Evolutionary conservation across 2,113 vertebrate species (phyloP).

Genomic region (Potamarius usumacintae): DNA sequence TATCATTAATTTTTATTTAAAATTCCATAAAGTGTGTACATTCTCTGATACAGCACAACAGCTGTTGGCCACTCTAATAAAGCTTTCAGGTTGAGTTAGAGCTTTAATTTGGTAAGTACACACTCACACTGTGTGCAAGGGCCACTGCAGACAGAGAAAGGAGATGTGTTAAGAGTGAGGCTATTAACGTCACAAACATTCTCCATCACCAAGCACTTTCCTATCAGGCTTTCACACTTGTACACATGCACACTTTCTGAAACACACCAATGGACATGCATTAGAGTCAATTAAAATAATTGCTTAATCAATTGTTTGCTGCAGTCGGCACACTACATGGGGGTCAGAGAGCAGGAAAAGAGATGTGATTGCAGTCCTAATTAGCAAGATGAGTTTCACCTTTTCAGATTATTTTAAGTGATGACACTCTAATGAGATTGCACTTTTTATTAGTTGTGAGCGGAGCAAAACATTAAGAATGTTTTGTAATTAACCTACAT

Average conservation of each 20-base stretch:
- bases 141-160: constrained; percentile 52
- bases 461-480: neutral
- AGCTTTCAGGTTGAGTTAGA: constrained; percentile 70
- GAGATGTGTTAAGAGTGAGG: constrained; percentile 62
- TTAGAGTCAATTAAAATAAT: constrained; percentile 69
- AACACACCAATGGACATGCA: constrained; percentile 65
- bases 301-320: constrained; percentile 62
- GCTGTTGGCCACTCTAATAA: constrained; percentile 67
- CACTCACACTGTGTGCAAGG: constrained; percentile 60
- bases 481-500: constrained; percentile 15
- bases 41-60: constrained; percentile 38
- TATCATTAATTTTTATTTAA: constrained; percentile 7
- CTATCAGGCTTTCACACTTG: constrained; percentile 6
- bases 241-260: neutral
- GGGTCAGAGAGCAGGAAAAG: constrained; percentile 29
- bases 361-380: constrained; percentile 39
- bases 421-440: constrained; percentile 26
- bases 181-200: constrained; percentile 53
- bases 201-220: constrained; percentile 52
- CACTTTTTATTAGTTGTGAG: constrained; percentile 19
- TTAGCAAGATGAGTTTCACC: constrained; percentile 43
- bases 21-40: constrained; percentile 39
- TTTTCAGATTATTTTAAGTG: constrained; percentile 41
- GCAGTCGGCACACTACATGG: constrained; percentile 21
- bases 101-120: constrained; percentile 75